Conservation (phyloP, 2,888 invertebrate species). For the Platerodrilus igneus region DNA sequence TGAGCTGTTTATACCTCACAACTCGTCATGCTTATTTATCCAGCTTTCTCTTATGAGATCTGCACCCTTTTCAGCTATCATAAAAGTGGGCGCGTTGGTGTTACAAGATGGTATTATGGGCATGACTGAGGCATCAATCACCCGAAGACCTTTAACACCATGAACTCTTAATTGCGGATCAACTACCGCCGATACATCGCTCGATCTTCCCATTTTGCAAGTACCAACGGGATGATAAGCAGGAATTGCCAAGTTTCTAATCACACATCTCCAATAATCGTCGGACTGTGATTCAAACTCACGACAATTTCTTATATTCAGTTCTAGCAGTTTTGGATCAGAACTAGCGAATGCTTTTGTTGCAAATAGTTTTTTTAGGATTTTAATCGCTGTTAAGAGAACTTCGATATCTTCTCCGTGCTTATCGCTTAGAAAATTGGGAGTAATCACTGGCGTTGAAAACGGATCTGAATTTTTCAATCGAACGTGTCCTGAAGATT, state of each 20-base stretch:
- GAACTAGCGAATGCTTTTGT: slow-evolving; percentile 5
- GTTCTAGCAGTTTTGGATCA: neutral
- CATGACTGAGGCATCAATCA: slow-evolving; percentile 78
- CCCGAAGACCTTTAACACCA: slow-evolving; percentile 62
- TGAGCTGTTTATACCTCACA: too few relatives aligned
- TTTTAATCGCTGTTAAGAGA: slow-evolving; percentile 2
- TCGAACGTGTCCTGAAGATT: slow-evolving; percentile 53
- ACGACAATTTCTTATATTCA: slow-evolving; percentile 37
- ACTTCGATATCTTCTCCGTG: slow-evolving; percentile 2
- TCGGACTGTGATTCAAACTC: slow-evolving; percentile 37
- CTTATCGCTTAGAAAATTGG: slow-evolving; percentile 54
- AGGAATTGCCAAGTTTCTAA: slow-evolving; percentile 24
- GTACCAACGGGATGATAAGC: slow-evolving; percentile 29
- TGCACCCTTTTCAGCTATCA: slow-evolving; percentile 51
- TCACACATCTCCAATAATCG: slow-evolving; percentile 54
- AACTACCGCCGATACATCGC: slow-evolving; percentile 70
- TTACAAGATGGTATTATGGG: slow-evolving; percentile 61
- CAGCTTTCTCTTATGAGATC: slow-evolving; percentile 47
- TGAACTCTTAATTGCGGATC: slow-evolving; percentile 62
- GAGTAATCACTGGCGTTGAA: slow-evolving; percentile 52
- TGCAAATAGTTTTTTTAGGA: neutral
- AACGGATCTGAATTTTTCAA: slow-evolving; percentile 53
- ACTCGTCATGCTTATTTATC: slow-evolving; percentile 21
- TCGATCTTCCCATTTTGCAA: slow-evolving; percentile 71
- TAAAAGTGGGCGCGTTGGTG: slow-evolving; percentile 50